Conservation (phyloP, 2,113 vertebrate species). For the Oenanthe oenanthe region DNA sequence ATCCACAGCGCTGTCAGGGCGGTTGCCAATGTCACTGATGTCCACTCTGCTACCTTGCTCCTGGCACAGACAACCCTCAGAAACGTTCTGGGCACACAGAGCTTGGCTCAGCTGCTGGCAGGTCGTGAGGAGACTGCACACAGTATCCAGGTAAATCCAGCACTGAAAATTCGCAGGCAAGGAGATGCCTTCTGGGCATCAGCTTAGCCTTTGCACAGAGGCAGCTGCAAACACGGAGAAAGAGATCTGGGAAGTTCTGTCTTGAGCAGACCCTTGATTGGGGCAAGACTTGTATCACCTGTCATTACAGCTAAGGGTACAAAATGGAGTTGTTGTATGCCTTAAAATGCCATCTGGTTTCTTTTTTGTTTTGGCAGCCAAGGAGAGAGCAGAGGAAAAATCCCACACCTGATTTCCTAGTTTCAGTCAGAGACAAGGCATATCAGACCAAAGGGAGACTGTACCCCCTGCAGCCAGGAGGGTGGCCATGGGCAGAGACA, state of each 20-base stretch:
- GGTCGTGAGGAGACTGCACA: conserved; percentile 87
- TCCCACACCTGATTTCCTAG: not conserved
- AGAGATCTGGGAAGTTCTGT: not conserved
- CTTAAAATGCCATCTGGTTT: not conserved
- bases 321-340: not conserved
- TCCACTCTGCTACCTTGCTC: conserved; percentile 86
- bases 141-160: conserved; percentile 84
- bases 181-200: not conserved
- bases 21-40: conserved; percentile 88
- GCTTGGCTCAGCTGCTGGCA: conserved; percentile 89
- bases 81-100: conserved; percentile 90
- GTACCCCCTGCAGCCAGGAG: not conserved
- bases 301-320: not conserved
- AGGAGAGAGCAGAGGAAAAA: not conserved
- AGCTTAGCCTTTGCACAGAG: not conserved
- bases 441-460: not conserved
- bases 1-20: conserved; percentile 90
- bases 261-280: not conserved
- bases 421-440: not conserved
- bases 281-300: not conserved
- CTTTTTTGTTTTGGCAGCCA: not conserved
- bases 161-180: not conserved
- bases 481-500: not conserved
- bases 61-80: conserved; percentile 91
- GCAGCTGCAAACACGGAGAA: not conserved